Evolutionary conservation across 2,113 vertebrate species (phyloP), one percentile per base, ranked within the genome.

Genomic region (Grallaria varia): DNA sequence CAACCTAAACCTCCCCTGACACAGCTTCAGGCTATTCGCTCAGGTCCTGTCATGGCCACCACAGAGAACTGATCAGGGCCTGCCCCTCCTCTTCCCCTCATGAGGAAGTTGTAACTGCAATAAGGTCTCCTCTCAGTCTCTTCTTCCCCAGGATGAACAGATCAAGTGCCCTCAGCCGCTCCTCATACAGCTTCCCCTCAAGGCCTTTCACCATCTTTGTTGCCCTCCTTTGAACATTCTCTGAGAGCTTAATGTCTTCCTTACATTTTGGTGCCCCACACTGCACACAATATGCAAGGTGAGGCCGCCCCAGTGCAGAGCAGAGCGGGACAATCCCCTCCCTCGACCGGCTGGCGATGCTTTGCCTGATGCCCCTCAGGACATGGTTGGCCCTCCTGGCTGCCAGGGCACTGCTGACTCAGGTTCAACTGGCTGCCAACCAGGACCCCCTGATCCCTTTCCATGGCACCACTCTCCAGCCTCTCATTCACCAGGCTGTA

Each of bases 391-490:
- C 28, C 4, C 28, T 62, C 55, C 23, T 53, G 74, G 55, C 45
- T 62, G 33, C 55, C 64, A 78, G 55, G 47, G 45, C 73, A 78
- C 39, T 68, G n/a, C 33, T 78, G 64, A 0, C 33, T 28, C 23
- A 0, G 24, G 15, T 16, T 53, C 47, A 39, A 6, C 33, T 69
- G 23, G 55, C 9, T 55, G 28, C 0, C 0, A 1, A 69, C 37
- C 55, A 53, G 45, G 39, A 60, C 1, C 0, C 12, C 19, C n/a
- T 62, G 8, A 15, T 33, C 47, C 12, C 9, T 39, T 69, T 19
- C 1, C 0, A 0, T 2, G 1, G 15, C 18, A 0, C n/a, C 71
- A 19, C 28, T 78, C 0, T 63, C 1, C 47, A 63, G 12, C 15
- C 0, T 3, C 7, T 55, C 40, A 24, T 3, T 71, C 28, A 39